Evolutionary conservation across 2,888 invertebrate species (phyloP).

Genomic region (Philaethria dido): DNA sequence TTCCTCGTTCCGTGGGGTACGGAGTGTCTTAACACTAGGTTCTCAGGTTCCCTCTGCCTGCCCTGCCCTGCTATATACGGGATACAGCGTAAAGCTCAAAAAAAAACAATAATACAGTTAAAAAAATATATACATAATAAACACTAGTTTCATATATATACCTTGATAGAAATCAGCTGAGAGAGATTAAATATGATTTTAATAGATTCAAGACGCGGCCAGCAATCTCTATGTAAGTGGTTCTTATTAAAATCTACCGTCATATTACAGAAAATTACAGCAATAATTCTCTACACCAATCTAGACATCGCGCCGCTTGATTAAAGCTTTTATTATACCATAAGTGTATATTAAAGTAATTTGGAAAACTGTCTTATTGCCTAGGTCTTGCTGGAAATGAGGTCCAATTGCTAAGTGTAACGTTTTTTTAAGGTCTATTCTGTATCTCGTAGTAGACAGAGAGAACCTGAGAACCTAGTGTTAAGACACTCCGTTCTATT

Average conservation of each 20-base stretch:
- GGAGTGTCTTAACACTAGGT: no score
- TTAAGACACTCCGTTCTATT: no score
- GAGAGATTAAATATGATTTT: slow-evolving; percentile 18
- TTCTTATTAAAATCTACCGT: slow-evolving; percentile 36
- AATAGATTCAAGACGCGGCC: slow-evolving; percentile 20
- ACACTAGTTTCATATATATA: neutral
- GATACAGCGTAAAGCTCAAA: no score
- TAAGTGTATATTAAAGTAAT: slow-evolving; percentile 17
- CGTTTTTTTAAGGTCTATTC: no score
- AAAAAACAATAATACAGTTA: no score
- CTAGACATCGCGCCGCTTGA: slow-evolving; percentile 20
- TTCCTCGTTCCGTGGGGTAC: no score
- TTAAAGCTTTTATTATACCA: slow-evolving; percentile 29
- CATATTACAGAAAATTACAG: slow-evolving; percentile 38
- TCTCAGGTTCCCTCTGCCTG: no score
- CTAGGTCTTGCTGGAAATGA: neutral
- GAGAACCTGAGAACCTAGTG: no score
- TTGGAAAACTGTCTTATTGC: slow-evolving; percentile 17
- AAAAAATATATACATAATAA: no score
- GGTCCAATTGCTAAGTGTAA: neutral
- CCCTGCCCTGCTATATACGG: no score
- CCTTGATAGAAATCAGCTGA: neutral
- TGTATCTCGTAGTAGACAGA: no score
- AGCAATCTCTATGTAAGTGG: slow-evolving; percentile 26
- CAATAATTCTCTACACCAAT: slow-evolving; percentile 32